Percentiles rank a stretch among this genome's conserved stretches.
Evolutionary conservation across 2,888 invertebrate genomes (phyloP).

Genomic region (Pandemis heparana): DNA sequence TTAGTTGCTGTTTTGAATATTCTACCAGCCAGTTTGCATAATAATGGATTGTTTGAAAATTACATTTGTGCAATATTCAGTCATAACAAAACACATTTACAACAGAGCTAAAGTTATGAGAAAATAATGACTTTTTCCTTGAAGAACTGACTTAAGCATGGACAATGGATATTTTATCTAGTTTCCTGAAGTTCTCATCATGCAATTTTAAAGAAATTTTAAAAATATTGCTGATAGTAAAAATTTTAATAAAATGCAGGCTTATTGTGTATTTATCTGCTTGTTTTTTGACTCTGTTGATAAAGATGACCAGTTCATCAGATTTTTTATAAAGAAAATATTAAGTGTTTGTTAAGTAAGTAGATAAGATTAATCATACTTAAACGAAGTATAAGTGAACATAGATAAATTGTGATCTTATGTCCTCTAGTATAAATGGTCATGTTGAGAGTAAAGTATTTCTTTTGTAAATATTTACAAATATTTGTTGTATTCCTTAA

Average conservation of each 20-base stretch:
- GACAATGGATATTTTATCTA: background rate
- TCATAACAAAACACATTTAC: background rate
- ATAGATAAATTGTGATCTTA: constrained; percentile 5
- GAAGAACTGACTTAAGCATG: background rate
- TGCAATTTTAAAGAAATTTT: too few relatives aligned
- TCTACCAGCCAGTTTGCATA: background rate
- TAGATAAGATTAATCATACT: constrained; percentile 6
- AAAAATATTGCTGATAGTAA: too few relatives aligned
- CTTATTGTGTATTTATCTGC: too few relatives aligned
- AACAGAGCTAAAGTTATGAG: background rate
- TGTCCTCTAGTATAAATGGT: background rate
- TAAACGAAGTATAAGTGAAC: background rate
- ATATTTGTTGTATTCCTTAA: too few relatives aligned
- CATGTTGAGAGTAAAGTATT: background rate
- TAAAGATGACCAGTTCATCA: background rate
- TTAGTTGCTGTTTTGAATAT: background rate
- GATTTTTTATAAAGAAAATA: background rate
- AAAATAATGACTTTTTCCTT: background rate
- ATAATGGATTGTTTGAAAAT: background rate
- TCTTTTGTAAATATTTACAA: background rate
- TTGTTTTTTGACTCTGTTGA: background rate
- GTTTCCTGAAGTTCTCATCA: too few relatives aligned
- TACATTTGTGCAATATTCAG: background rate
- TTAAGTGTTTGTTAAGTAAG: constrained; percentile 1
- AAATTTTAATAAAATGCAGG: too few relatives aligned